These are phyloP conservation scores for Pseudococcus longispinus DNA, from an alignment of 2,888 invertebrate species.

Conservation along the genomic window DNA sequence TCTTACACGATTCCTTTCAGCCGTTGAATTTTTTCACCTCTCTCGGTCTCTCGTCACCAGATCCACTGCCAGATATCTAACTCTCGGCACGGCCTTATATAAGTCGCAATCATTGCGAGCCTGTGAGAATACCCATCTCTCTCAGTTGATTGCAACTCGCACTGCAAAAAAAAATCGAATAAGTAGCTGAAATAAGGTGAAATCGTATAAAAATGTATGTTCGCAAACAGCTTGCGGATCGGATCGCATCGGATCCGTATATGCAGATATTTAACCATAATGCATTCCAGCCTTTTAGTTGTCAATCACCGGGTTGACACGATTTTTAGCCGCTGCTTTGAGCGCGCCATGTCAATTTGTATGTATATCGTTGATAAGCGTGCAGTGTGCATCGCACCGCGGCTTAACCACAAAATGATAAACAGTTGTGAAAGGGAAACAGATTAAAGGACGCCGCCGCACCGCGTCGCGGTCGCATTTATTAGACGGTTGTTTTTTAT, in stretches of 20 bases:
- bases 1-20: conserved; percentile 24
- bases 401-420: conserved; percentile 10
- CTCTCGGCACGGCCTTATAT: not conserved
- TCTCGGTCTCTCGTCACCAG: not conserved
- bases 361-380: conserved; percentile 31
- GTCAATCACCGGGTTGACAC: conserved; percentile 12
- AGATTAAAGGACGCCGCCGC: conserved; percentile 22
- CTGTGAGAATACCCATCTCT: not conserved
- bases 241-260: not conserved
- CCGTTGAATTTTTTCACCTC: conserved; percentile 7
- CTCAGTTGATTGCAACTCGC: not conserved
- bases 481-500: not conserved
- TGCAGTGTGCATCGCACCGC: no score
- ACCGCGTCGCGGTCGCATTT: not conserved
- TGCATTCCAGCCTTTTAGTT: conserved; percentile 28
- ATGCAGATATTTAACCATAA: conserved; percentile 25
- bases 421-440: conserved; percentile 31
- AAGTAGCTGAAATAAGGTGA: not conserved
- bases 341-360: conserved; percentile 3
- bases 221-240: not conserved
- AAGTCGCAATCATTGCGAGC: not conserved
- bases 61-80: not conserved
- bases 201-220: not conserved
- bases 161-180: not conserved
- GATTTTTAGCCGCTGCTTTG: not conserved